A percentile compares a stretch with the other conserved stretches of the same genome.
These are phyloP conservation scores for Darevskia nairensis DNA, from an alignment of 2,797 vertebrate species.

Conservation along the genomic window DNA sequence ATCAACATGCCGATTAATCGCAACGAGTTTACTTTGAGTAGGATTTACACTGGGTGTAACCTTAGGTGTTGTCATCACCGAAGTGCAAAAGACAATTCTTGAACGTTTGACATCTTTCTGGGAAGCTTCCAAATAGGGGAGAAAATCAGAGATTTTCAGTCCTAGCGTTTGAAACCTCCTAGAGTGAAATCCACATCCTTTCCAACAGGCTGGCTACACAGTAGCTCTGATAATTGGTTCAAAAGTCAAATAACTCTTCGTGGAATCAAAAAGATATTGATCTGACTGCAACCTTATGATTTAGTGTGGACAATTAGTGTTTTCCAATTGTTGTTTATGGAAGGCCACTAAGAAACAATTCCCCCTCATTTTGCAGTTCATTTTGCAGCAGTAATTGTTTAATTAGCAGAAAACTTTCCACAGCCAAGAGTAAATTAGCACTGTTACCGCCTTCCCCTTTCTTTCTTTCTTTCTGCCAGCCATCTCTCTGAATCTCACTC, in stretches of 20 bases:
- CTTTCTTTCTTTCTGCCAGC: no score
- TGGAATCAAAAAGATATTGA: neutral
- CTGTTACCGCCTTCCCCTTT: neutral
- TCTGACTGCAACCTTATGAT: neutral
- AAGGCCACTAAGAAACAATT: neutral
- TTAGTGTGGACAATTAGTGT: slow-evolving; percentile 4
- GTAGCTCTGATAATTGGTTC: neutral
- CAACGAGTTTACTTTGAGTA: no score
- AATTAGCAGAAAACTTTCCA: slow-evolving; percentile 22
- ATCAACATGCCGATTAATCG: no score
- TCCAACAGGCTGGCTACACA: no score
- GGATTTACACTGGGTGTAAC: no score
- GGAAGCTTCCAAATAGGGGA: neutral
- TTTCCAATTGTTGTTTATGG: neutral
- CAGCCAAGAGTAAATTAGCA: neutral
- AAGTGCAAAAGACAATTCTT: neutral
- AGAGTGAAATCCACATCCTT: neutral
- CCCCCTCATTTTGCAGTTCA: neutral
- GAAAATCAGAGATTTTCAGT: neutral
- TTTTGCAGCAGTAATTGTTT: neutral
- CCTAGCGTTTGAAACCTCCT: no score
- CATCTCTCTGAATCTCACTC: neutral
- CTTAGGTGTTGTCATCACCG: neutral
- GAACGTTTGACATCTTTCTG: neutral
- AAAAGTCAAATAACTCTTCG: neutral